Conservation (phyloP, 2,888 invertebrate species). For the Pollenia griseotomentosa region DNA sequence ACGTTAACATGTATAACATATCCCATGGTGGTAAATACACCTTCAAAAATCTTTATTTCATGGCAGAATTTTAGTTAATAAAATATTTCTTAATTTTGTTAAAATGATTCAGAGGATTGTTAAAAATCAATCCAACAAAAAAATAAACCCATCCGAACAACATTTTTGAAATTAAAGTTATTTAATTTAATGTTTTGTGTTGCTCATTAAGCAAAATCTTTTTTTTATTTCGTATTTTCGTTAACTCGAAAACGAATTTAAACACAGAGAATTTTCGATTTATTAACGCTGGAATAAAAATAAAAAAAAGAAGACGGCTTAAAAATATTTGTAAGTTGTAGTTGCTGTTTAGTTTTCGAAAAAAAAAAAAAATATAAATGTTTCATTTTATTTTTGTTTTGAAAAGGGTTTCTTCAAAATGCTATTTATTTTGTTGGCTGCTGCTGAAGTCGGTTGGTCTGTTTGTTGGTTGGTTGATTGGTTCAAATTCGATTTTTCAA, state of each 20-base stretch:
- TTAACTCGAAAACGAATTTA: conserved; percentile 35
- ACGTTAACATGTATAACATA: no score
- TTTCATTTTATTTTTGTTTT: conserved; percentile 27
- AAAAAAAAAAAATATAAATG: neutral
- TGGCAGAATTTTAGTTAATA: neutral
- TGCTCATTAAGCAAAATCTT: conserved; percentile 67
- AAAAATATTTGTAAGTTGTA: conserved; percentile 59
- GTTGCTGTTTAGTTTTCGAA: conserved; percentile 5
- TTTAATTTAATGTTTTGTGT: conserved; percentile 53
- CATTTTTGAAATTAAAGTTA: conserved; percentile 59
- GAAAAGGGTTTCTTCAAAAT: conserved; percentile 51
- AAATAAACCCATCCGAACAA: conserved; percentile 55
- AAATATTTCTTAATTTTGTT: conserved; percentile 35
- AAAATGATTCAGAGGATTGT: conserved; percentile 43
- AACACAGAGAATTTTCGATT: conserved; percentile 63
- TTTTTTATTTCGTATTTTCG: neutral
- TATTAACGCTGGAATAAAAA: conserved; percentile 58
- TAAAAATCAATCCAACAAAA: conserved; percentile 17
- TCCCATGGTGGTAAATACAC: no score
- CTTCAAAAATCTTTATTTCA: no score
- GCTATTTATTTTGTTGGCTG: neutral
- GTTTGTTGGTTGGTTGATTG: conserved; percentile 56
- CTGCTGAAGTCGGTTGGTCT: neutral
- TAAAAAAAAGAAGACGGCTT: conserved; percentile 30
- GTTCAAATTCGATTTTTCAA: conserved; percentile 68